Evolutionary conservation across 2,113 vertebrate genomes (phyloP).

Genomic region (Apteryx mantelli): DNA sequence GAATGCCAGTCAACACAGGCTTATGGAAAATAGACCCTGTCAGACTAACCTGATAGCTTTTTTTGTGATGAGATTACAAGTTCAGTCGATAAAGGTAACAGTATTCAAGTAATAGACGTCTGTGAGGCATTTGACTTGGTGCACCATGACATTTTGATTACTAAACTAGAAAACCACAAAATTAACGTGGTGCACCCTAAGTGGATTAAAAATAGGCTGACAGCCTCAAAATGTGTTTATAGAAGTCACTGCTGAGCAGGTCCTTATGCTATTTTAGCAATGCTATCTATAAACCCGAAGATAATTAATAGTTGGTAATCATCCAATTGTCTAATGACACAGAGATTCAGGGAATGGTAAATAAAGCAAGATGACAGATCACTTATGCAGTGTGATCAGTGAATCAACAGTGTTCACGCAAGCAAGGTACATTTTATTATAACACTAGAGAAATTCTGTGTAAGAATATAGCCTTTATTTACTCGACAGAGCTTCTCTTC

Average conservation of each 20-base stretch:
- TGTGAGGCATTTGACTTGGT: neutral
- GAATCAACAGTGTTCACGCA: neutral
- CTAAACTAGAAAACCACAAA: neutral
- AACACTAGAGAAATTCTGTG: neutral
- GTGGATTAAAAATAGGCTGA: slow-evolving; percentile 11
- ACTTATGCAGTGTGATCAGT: neutral
- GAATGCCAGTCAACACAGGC: neutral
- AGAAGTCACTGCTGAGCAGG: neutral
- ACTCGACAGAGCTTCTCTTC: neutral
- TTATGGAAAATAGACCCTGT: slow-evolving; percentile 27
- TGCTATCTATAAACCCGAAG: neutral
- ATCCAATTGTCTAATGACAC: neutral
- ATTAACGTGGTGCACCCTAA: neutral
- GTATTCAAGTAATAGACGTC: neutral
- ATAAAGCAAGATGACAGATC: neutral
- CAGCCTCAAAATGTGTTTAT: neutral
- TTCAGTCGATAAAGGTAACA: neutral
- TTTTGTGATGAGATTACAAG: slow-evolving; percentile 35
- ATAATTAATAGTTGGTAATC: neutral
- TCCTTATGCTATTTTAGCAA: neutral
- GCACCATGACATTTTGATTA: neutral
- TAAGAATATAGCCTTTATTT: neutral
- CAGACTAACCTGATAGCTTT: neutral
- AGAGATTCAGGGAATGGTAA: neutral
- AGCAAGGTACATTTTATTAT: neutral